Conservation (phyloP, 1,140 invertebrate species). For the Tigriopus japonicus region DNA sequence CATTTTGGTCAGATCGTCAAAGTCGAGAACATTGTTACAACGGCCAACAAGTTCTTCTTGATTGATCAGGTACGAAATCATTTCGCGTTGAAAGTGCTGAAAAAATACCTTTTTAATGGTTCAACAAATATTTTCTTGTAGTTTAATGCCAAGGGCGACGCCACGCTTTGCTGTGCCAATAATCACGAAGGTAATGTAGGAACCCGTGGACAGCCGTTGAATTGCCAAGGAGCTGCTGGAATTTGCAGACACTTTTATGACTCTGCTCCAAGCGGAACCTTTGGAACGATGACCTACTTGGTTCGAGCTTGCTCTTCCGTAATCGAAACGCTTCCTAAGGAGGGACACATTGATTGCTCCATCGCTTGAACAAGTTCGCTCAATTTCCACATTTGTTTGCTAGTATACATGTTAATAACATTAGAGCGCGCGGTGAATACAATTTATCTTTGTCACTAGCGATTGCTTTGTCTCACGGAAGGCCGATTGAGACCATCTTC, state of each 20-base stretch:
- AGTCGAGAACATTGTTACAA: slow-evolving; percentile 38
- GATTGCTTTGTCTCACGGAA: background rate
- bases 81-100: too few relatives aligned
- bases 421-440: too few relatives aligned
- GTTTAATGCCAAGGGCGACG: slow-evolving; percentile 66
- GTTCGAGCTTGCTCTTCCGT: slow-evolving; percentile 41
- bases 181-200: slow-evolving; percentile 37
- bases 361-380: too few relatives aligned
- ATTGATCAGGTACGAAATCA: background rate
- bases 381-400: too few relatives aligned
- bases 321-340: background rate
- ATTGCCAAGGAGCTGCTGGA: slow-evolving; percentile 49
- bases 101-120: background rate
- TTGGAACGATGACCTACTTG: slow-evolving; percentile 94
- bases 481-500: background rate
- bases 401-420: too few relatives aligned
- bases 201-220: slow-evolving; percentile 40
- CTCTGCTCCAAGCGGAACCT: slow-evolving; percentile 86
- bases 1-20: slow-evolving; percentile 62
- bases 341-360: background rate
- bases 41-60: background rate
- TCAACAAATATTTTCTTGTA: slow-evolving; percentile 29
- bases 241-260: slow-evolving; percentile 97
- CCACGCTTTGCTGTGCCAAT: slow-evolving; percentile 74
- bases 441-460: too few relatives aligned